Conservation (phyloP, 2,797 vertebrate genomes). For the Limosa lapponica region DNA sequence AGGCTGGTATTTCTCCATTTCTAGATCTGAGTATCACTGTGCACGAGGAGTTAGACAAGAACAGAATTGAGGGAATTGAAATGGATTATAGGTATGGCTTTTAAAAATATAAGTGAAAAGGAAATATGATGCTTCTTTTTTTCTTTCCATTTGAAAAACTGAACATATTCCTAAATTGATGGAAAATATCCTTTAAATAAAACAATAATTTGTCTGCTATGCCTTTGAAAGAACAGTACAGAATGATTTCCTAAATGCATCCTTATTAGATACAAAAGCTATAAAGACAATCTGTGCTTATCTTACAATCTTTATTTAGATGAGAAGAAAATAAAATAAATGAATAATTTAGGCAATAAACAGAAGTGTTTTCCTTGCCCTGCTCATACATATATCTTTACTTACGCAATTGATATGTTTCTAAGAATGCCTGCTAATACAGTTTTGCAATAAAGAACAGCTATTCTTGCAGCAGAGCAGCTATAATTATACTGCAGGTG, state of each 20-base stretch:
- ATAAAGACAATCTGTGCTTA: neutral
- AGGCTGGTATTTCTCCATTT: neutral
- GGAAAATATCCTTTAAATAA: neutral
- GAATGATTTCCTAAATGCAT: neutral
- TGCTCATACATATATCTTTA: neutral
- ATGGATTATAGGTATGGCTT: neutral
- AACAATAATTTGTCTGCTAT: neutral
- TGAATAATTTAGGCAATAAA: neutral
- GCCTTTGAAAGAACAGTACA: neutral
- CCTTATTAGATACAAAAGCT: neutral
- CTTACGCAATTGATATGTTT: neutral
- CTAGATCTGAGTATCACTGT: neutral
- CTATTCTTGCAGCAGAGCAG: neutral
- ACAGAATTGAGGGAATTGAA: neutral
- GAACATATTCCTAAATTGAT: neutral
- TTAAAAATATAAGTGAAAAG: neutral
- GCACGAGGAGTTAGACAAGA: neutral
- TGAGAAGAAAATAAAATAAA: neutral
- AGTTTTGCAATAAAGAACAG: neutral
- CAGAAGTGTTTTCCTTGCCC: neutral
- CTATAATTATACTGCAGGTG: neutral
- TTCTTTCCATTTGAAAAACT: neutral
- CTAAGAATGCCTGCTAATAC: neutral
- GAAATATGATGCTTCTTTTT: neutral
- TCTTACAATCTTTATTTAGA: neutral